Evolutionary conservation across 2,797 vertebrate genomes (phyloP), one percentile per base, ranked within the genome.

Genomic region (Macroramphosus scolopax): DNA sequence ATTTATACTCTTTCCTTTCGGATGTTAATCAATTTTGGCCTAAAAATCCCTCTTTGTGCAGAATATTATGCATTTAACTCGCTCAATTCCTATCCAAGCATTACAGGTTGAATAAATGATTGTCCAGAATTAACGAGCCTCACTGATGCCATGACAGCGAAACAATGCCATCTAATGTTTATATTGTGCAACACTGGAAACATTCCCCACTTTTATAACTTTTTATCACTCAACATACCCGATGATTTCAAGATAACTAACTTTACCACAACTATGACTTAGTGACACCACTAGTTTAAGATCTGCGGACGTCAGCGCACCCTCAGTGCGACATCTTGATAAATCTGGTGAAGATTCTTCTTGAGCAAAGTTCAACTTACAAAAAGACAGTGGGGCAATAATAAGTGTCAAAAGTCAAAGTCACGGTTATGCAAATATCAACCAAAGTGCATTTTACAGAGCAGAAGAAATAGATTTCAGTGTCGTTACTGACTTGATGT

Each of bases 351-450:
- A 57, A 63, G 37, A 77, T 44, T 40, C 54, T 20, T 56, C 33
- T 41, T 30, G 46, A 40, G 15, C 72, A 84, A 85, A 84, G 86
- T 79, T 85, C 72, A 76, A 42, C 57, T 86, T 84, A 48, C 84
- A 81, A 89, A 74, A 80, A 35, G 37, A 14, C 38, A 34, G 52
- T 82, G 75, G 72, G 63, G 71, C 40, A 80, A 82, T 24, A 51
- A 25, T 18, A 47, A 62, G 47, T 41, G 18, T 15, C 29, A 49
- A 29, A 30, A n/a, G 16, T 37, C 6, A 53, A 54, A 55, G 51
- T 51, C 63, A 57, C 2, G 29, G 66, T 78, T 63, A 46, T 45
- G 49, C 16, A 80, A 71, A 47, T 44, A 15, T 45, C 5, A 5
- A 7, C 36, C n/a, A 2, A 68, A 51, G 8, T 31, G 24, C 32